Percentiles rank a stretch among this genome's conserved stretches.
Evolutionary conservation across 2,113 vertebrate genomes (phyloP).

Genomic region (Apeltes quadracus): DNA sequence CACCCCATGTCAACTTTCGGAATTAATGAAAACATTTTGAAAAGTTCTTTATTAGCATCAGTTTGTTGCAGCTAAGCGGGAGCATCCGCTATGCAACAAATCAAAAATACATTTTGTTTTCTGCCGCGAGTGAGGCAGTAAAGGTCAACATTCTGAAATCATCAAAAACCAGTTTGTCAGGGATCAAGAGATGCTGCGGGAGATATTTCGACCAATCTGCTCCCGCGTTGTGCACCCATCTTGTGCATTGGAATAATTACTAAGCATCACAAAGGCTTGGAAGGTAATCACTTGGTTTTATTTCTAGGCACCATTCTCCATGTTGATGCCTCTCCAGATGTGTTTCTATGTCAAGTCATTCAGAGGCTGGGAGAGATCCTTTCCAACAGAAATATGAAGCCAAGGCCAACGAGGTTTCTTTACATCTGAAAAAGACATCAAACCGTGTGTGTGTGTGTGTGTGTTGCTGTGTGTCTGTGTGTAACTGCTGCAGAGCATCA

Average conservation of each 20-base stretch:
- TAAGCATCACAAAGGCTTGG: constrained; percentile 13
- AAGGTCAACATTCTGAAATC: constrained; percentile 57
- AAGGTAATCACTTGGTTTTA: constrained; percentile 16
- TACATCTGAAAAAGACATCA: constrained; percentile 16
- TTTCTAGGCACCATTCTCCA: constrained; percentile 23
- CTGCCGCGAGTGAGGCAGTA: constrained; percentile 5
- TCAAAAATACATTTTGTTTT: constrained; percentile 58
- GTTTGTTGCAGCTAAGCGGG: constrained; percentile 22
- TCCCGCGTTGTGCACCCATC: constrained; percentile 9
- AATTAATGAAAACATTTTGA: constrained; percentile 28
- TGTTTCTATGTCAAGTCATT: constrained; percentile 2
- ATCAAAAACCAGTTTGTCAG: constrained; percentile 49
- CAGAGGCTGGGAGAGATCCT: constrained; percentile 4
- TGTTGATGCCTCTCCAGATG: constrained; percentile 20
- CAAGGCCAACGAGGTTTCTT: constrained; percentile 21
- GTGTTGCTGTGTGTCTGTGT: constrained; percentile 3
- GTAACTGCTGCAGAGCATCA: constrained; percentile 37
- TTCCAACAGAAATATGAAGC: constrained; percentile 14
- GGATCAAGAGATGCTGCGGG: constrained; percentile 41
- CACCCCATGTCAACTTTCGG: constrained; percentile 10
- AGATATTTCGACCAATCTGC: constrained; percentile 17
- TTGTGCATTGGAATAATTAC: constrained; percentile 60
- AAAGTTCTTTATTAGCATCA: constrained; percentile 33
- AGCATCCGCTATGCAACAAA: constrained; percentile 30
- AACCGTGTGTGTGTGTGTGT: constrained; percentile 1